Base-by-base conservation (phyloP, 30 jellyfish, hydroid and myxozoan species). In the Morbakka virulenta region DNA sequence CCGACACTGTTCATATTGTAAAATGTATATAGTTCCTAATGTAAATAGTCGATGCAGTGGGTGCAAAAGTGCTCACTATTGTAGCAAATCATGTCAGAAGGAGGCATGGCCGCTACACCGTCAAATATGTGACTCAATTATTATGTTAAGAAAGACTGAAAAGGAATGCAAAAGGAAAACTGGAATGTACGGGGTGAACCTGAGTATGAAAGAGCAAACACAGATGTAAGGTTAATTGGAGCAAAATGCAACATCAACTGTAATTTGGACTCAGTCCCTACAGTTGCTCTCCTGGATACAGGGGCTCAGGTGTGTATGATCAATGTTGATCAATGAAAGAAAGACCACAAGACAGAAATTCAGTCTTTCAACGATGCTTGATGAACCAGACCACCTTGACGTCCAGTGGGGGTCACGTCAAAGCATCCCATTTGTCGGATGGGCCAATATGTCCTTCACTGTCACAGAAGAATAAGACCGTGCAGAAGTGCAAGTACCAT, bases 271-370 rank as follows among this genome's bases (percentile, higher is more conserved):
- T 63, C 64, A 30, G 28, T 41, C 13, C 29, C 2, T 11, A 65
- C 65, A 13, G 26, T n/a, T 23, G 89, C 82, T 20, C 52, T 76
- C 22, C 33, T 31, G 29, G 87, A 76, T 36, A 77, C 89, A 22
- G 82, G 82, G 48, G 89, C 89, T n/a, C 72, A 77, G 48, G 81
- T 77, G 51, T 62, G 66, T 14, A 24, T 77, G 26, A 77, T 77
- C n/a, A n/a, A n/a, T n/a, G n/a, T n/a, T n/a, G n/a, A n/a, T n/a
- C n/a, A n/a, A n/a, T n/a, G n/a, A n/a, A n/a, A n/a, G n/a, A n/a
- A n/a, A n/a, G n/a, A n/a, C n/a, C n/a, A n/a, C n/a, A n/a, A n/a
- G n/a, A n/a, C n/a, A n/a, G n/a, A n/a, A n/a, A n/a, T n/a, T n/a
- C n/a, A n/a, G n/a, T n/a, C n/a, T n/a, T n/a, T n/a, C n/a, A n/a